Evolutionary conservation across 2,888 invertebrate species (phyloP), one percentile per base, ranked within the genome.

Genomic region (Strigamia transsilvanica): DNA sequence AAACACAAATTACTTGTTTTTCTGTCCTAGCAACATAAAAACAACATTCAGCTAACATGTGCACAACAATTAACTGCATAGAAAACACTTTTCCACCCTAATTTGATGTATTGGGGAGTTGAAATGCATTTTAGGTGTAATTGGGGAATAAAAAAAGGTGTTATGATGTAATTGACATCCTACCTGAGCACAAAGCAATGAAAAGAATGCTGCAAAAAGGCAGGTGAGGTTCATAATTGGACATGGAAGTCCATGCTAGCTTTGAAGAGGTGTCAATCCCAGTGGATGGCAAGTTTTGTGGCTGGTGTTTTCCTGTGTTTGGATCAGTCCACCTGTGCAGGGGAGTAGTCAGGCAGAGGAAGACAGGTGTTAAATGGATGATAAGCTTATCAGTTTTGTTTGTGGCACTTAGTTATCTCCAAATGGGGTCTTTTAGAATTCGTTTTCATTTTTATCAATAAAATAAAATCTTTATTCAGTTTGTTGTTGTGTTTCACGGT

Each of bases 261-360:
- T 61, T 61, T 18, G 61, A 61, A 61, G 61, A 61, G 61, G 61
- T 61, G 61, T 61, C 61, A 61, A 61, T 61, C 61, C 61, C 61
- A 61, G 61, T 61, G 61, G 61, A 61, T 61, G 6, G 10, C 3
- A 61, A n/a, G 3, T 18, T 61, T 61, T 61, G 61, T 61, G 61
- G 61, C 10, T 61, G 61, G 61, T 61, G 61, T 61, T 61, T 61
- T 61, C 61, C 61, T 61, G 61, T 61, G 61, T 61, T 61, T 61
- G 61, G 61, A 61, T 61, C 21, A 61, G 61, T 61, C 61, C 61
- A 61, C 23, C 61, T 61, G 23, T 2, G 61, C 18, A 61, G 61
- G 61, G 61, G 61, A 18, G 61, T 23, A 2, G 18, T 61, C 10
- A 61, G 61, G 3, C 18, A 61, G 61, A 10, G 61, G 61, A 61